Percentiles rank a stretch among this genome's conserved stretches.
Conservation (phyloP, 2,888 invertebrate species). For the Tipula unca region DNA sequence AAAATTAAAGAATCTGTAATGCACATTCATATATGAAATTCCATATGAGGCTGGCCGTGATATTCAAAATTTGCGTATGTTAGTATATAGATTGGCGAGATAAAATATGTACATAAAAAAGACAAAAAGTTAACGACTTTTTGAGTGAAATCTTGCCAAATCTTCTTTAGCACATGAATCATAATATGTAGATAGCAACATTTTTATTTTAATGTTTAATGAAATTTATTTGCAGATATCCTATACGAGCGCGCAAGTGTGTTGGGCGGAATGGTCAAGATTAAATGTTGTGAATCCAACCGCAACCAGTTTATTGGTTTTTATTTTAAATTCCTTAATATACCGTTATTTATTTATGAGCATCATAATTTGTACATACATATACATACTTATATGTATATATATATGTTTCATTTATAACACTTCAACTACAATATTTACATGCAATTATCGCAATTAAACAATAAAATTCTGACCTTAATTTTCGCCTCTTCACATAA, state of each 20-base stretch:
- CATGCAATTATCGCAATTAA: background rate
- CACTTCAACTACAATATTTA: background rate
- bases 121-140: background rate
- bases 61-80: background rate
- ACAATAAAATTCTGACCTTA: background rate
- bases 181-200: background rate
- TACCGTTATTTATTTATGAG: background rate
- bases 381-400: background rate
- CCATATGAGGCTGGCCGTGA: background rate
- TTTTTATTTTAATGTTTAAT: background rate
- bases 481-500: background rate
- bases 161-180: background rate
- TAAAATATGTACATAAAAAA: background rate
- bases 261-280: background rate
- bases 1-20: background rate
- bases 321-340: background rate
- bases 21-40: background rate
- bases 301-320: background rate
- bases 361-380: too few species aligned
- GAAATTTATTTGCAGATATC: background rate
- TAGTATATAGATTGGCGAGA: background rate
- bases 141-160: background rate
- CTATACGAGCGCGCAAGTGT: too few species aligned
- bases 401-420: background rate
- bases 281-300: background rate